Base-by-base conservation (phyloP, 2,797 vertebrate species). In the Darevskia mixta region DNA sequence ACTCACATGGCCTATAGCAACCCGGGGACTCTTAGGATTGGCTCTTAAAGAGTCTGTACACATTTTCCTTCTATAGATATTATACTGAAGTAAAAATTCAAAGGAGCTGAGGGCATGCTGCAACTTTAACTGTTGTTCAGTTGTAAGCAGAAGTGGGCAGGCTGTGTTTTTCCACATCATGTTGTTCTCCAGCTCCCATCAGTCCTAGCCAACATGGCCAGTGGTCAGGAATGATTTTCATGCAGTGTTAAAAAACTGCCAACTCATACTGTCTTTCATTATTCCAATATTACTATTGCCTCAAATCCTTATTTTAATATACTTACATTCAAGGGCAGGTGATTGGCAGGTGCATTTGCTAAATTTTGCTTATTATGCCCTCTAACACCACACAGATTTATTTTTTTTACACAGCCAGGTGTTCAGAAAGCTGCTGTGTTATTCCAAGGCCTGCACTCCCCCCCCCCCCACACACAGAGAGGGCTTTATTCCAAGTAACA, bases 361-460 rank as follows among this genome's bases (percentile, higher is more conserved):
- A 8, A 17, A 32, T 5, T 49, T 23, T 64, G 25, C 10, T 64
- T 85, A 18, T 76, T 66, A 66, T 27, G 2, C 38, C 8, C 3
- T 43, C 18, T 32, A 71, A 45, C 29, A 86, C 1, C 67, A 25
- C 29, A 38, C 80, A 79, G n/a, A 41, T 78, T 66, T 82, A 15
- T 88, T 80, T 71, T 82, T 25, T 45, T 43, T 88, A n/a, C 41
- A 38, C 76, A 80, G 35, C 8, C 35, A 82, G 0, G 4, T 78
- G 3, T 90, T 90, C 61, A 20, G 41, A 69, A 91, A 69, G 0
- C 5, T 13, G 23, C 79, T 61, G n/a, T 38, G 83, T 85, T 85
- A 77, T 17, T 43, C 25, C 18, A 91, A 90, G 4, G 1, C 9
- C 9, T 49, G 80, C 8, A 78, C 81, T 67, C 38, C 5, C 38